phyloP scores from a whole-genome alignment of 2,113 vertebrate genomes.

The Actinemys pallida region DNA sequence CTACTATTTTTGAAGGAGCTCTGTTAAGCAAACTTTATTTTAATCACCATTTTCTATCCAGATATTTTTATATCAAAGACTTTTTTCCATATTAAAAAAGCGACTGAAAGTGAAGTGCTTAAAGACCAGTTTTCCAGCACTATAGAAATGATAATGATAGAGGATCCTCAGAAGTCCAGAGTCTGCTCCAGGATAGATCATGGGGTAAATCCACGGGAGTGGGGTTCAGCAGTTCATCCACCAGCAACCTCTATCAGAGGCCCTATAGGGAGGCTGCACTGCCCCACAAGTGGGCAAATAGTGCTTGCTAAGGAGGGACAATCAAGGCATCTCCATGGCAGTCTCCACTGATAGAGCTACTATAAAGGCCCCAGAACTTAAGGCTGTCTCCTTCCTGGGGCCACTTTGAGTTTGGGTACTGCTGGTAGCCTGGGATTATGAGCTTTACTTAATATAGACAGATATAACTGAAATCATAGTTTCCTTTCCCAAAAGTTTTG shows the following conservation, averaged over 20 bases:
- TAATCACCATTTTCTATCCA: constrained; percentile 9
- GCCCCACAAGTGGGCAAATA: neutral
- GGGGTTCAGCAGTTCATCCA: neutral
- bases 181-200: neutral
- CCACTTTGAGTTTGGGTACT: neutral
- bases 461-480: neutral
- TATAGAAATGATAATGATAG: neutral
- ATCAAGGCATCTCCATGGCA: neutral
- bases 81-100: neutral
- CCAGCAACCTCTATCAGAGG: neutral
- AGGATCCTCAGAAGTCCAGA: neutral
- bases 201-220: neutral
- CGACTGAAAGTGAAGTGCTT: neutral
- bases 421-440: neutral
- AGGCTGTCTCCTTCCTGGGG: neutral
- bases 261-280: neutral
- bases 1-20: neutral
- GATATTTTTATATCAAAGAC: neutral
- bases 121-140: neutral
- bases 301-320: neutral
- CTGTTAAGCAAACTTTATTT: neutral
- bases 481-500: neutral
- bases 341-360: neutral
- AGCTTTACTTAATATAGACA: neutral
- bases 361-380: neutral